Conservation (phyloP, 2,888 invertebrate genomes). For the Lacanobia oleracea region DNA sequence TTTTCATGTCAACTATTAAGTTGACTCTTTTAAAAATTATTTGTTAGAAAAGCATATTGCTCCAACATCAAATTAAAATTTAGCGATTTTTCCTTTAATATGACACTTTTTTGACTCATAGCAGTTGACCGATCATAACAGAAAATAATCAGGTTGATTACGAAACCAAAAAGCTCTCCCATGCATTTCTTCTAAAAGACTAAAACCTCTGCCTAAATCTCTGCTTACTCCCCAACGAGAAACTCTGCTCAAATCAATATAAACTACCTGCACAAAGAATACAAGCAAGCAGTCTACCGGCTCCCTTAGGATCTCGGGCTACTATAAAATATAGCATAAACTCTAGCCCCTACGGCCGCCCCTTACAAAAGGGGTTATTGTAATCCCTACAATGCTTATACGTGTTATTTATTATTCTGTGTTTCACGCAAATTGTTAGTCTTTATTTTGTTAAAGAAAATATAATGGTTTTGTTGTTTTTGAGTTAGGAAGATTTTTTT, state of each 20-base stretch:
- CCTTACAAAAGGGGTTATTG: constrained; percentile 59
- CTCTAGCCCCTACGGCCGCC: constrained; percentile 41
- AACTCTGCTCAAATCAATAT: constrained; percentile 31
- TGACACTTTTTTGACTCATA: no score
- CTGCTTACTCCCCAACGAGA: constrained; percentile 1
- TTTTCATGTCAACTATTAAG: no score
- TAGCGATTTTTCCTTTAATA: no score
- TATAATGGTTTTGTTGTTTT: constrained; percentile 17
- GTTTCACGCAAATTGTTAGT: constrained; percentile 50
- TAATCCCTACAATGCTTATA: constrained; percentile 61
- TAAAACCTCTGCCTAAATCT: constrained; percentile 1
- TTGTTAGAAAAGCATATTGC: no score
- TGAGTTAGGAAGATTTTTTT: neutral
- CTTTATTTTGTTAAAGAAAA: constrained; percentile 49
- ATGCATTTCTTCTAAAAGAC: no score
- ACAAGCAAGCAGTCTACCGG: constrained; percentile 18
- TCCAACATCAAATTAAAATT: no score
- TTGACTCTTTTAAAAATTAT: no score
- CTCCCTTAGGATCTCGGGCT: constrained; percentile 42
- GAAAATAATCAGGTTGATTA: no score
- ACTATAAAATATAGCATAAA: constrained; percentile 60
- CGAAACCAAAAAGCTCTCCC: no score
- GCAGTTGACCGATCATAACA: no score
- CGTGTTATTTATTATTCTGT: constrained; percentile 60
- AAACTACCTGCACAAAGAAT: constrained; percentile 25